Base-by-base conservation (phyloP, 2,113 vertebrate genomes). In the Petroica traversi region DNA sequence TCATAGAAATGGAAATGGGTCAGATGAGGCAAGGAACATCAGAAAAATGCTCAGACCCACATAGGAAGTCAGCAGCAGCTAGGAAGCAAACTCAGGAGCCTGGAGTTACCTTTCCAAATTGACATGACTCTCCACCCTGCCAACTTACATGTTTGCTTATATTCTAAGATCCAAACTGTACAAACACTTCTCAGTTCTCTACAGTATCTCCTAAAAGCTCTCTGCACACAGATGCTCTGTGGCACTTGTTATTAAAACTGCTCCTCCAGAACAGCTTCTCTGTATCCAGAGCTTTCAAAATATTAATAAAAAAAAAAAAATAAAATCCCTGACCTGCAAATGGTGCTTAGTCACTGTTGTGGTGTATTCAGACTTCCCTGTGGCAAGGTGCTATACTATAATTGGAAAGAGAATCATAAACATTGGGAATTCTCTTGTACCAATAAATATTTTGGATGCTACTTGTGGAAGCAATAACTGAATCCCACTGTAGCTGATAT, bases 331-430 rank as follows among this genome's bases (percentile, higher is more conserved):
- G 73, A 43, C 83, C 88, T 91, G 67, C 66, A 96, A 84, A 81
- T 49, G 36, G 24, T 97, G 83, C 80, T 96, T 97, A 93, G 88
- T 96, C 89, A 92, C 14, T 75, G 93, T 48, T 73, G 28, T 78
- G 72, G n/a, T 88, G 67, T 69, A 79, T 51, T 43, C 72, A 59
- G 57, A 80, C 61, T 66, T 83, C 61, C 71, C 8, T 14, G 51
- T 79, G 41, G 58, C 72, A 92, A 93, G 45, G 45, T 43, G 33
- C 94, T 89, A 28, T 16, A 73, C 62, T 69, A 77, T 26, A 41
- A 57, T 33, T 62, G 73, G 62, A 84, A 94, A 87, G n/a, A 81
- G 54, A 87, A 96, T 22, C 36, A 79, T 34, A 66, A 10, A 40
- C 40, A 76, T 14, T 68, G 51, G 31, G 74, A 83, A 89, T 64